Percentiles rank a stretch among this genome's conserved stretches.
phyloP scores from a whole-genome alignment of 2,113 vertebrate species.

The Pituophis catenifer region DNA sequence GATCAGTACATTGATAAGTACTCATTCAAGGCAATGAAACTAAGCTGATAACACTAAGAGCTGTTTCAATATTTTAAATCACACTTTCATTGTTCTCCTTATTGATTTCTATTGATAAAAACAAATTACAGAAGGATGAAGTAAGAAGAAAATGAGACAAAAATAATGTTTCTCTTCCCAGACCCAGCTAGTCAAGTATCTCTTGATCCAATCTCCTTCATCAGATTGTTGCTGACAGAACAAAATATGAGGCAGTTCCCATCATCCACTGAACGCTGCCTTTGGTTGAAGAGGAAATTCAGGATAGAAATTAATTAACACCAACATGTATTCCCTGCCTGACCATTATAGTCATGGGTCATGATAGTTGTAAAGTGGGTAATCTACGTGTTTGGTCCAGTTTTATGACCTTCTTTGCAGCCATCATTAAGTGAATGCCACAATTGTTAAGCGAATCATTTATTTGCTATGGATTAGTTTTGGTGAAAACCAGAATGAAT shows the following conservation, averaged over 20 bases:
- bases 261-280: neutral
- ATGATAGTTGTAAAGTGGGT: neutral
- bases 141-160: neutral
- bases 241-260: neutral
- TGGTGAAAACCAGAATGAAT: neutral
- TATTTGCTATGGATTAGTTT: neutral
- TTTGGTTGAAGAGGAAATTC: neutral
- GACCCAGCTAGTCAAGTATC: neutral
- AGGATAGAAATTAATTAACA: neutral
- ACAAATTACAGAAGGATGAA: neutral
- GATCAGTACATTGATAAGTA: neutral
- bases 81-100: neutral
- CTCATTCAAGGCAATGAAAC: neutral
- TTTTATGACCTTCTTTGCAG: neutral
- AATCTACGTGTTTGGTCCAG: neutral
- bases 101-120: neutral
- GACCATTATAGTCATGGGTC: neutral
- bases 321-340: neutral
- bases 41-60: neutral
- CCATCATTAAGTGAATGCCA: too few relatives aligned
- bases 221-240: neutral
- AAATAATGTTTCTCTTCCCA: neutral
- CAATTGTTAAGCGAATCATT: neutral
- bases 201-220: neutral
- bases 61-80: neutral